A percentile compares a stretch with the other conserved stretches of the same genome.
Conservation (phyloP, 2,888 invertebrate species). For the Trichogramma dendrolimi region DNA sequence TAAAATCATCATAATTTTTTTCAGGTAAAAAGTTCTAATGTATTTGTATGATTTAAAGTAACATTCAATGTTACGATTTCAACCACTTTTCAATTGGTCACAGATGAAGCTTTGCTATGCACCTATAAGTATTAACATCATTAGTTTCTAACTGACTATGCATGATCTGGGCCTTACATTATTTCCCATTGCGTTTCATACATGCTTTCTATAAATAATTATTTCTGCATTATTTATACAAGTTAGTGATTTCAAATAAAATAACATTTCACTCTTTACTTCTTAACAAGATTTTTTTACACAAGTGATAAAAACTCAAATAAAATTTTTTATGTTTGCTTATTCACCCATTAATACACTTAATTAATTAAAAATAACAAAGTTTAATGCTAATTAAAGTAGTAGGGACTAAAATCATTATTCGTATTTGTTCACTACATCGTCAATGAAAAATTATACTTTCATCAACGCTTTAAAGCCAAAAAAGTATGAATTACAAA, state of each 20-base stretch:
- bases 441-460: no score
- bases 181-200: background rate
- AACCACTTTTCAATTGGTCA: slow-evolving; percentile 2
- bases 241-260: slow-evolving; percentile 11
- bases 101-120: slow-evolving; percentile 17
- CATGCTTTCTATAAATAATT: slow-evolving; percentile 10
- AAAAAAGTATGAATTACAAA: no score
- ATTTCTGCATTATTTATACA: slow-evolving; percentile 14
- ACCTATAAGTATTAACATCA: slow-evolving; percentile 16
- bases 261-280: slow-evolving; percentile 11
- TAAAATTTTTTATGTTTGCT: no score
- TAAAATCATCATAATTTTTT: slow-evolving; percentile 23
- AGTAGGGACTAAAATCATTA: no score
- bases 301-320: background rate
- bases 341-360: no score
- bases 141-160: slow-evolving; percentile 3
- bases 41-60: slow-evolving; percentile 8
- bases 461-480: no score
- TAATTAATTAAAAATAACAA: no score
- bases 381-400: no score
- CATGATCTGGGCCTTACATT: slow-evolving; percentile 10
- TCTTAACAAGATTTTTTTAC: slow-evolving; percentile 1
- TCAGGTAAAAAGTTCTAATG: slow-evolving; percentile 3
- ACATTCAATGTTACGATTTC: slow-evolving; percentile 17
- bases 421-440: no score